Conservation (phyloP, 1,140 invertebrate genomes). For the Zaprionus ghesquierei region DNA sequence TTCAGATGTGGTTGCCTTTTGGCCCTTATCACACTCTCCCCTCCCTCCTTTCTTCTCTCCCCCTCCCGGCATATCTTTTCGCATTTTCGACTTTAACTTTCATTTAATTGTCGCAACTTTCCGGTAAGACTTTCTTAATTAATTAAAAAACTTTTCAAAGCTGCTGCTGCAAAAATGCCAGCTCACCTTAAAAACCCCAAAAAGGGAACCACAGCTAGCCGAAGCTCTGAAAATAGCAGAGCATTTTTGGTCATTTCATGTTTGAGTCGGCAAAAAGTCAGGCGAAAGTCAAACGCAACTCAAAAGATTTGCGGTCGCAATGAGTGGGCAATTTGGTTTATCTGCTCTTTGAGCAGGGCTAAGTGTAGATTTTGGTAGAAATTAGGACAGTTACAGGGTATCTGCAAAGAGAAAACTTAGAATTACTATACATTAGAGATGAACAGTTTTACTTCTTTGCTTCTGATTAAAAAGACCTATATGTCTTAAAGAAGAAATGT, state of each 20-base stretch:
- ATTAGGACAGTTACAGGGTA: background rate
- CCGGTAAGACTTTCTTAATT: constrained; percentile 63
- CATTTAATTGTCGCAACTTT: constrained; percentile 73
- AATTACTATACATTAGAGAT: too few species aligned
- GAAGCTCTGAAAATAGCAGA: constrained; percentile 24
- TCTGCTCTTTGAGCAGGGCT: background rate
- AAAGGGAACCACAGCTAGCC: constrained; percentile 2
- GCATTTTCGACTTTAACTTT: constrained; percentile 55
- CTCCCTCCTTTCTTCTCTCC: background rate
- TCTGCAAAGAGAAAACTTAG: too few species aligned
- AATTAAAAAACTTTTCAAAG: constrained; percentile 73
- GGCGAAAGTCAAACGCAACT: constrained; percentile 55
- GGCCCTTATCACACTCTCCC: background rate
- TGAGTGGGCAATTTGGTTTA: constrained; percentile 42
- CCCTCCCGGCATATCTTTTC: constrained; percentile 22
- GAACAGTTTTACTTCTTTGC: too few species aligned
- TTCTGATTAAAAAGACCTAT: too few species aligned
- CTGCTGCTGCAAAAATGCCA: constrained; percentile 49
- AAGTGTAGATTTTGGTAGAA: background rate
- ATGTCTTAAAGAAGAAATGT: too few species aligned
- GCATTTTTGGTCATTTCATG: constrained; percentile 41
- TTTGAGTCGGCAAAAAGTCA: constrained; percentile 51
- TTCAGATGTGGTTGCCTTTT: constrained; percentile 54
- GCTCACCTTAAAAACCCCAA: constrained; percentile 42
- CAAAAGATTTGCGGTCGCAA: constrained; percentile 61